phyloP scores from a whole-genome alignment of 2,888 invertebrate species.

The Chrysolina haemoptera region DNA sequence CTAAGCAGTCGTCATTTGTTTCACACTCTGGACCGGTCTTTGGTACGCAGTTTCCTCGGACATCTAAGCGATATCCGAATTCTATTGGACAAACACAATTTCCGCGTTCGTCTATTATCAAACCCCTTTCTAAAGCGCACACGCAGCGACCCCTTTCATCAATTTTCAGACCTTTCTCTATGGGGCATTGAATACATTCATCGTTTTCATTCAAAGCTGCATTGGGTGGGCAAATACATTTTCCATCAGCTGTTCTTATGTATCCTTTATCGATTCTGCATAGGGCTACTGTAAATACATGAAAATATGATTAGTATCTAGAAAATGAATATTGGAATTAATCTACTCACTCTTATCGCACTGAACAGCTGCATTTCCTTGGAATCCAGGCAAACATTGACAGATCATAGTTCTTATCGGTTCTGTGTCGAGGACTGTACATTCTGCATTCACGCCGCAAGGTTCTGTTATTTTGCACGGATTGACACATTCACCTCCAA shows the following conservation, averaged over 20 bases:
- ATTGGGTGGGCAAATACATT: slow-evolving; percentile 84
- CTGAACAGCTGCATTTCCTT: slow-evolving; percentile 88
- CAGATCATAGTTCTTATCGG: slow-evolving; percentile 92
- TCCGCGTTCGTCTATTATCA: slow-evolving; percentile 83
- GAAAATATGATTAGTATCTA: not conserved
- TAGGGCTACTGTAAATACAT: slow-evolving; percentile 70
- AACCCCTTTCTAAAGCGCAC: slow-evolving; percentile 85
- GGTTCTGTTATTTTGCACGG: slow-evolving; percentile 86
- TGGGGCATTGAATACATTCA: slow-evolving; percentile 82
- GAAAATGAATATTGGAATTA: not conserved
- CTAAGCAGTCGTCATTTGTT: slow-evolving; percentile 82
- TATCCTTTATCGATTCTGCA: slow-evolving; percentile 81
- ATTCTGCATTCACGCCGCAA: slow-evolving; percentile 86
- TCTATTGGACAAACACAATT: slow-evolving; percentile 83
- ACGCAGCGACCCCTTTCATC: slow-evolving; percentile 86
- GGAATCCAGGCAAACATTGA: slow-evolving; percentile 87
- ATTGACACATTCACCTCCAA: slow-evolving; percentile 86
- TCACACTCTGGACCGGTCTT: slow-evolving; percentile 75
- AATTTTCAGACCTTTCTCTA: slow-evolving; percentile 81
- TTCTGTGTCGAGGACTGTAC: slow-evolving; percentile 84
- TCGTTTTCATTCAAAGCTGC: slow-evolving; percentile 84
- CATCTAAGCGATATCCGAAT: slow-evolving; percentile 77
- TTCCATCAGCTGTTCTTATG: slow-evolving; percentile 76
- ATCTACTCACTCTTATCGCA: slow-evolving; percentile 83
- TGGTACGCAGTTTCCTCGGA: slow-evolving; percentile 75